Percentiles rank a stretch among this genome's conserved stretches.
Conservation (phyloP, 2,888 invertebrate species). For the Furcula furcula region DNA sequence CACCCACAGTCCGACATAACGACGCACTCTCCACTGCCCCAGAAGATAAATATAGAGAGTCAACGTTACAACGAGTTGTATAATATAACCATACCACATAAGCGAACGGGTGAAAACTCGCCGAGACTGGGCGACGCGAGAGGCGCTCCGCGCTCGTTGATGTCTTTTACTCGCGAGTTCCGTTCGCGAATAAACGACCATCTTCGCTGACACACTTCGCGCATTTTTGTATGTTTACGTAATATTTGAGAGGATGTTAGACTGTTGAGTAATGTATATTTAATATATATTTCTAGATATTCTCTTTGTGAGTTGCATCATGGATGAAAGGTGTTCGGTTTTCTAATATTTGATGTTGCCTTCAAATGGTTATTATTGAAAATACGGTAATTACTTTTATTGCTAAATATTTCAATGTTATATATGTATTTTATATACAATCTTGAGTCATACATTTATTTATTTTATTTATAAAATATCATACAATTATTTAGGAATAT, state of each 20-base stretch:
- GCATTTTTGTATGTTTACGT: conserved; percentile 35
- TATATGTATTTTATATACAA: too few relatives aligned
- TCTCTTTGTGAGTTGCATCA: not conserved
- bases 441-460: too few relatives aligned
- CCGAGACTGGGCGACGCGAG: conserved; percentile 21
- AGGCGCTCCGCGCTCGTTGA: conserved; percentile 35
- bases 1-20: too few relatives aligned
- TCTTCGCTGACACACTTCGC: conserved; percentile 36
- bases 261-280: conserved; percentile 34
- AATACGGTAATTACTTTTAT: too few relatives aligned
- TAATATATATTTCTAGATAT: conserved; percentile 7
- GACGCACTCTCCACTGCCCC: conserved; percentile 6
- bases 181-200: conserved; percentile 35
- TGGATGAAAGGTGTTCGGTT: not conserved
- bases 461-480: too few relatives aligned
- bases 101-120: conserved; percentile 45
- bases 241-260: conserved; percentile 34
- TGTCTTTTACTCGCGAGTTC: conserved; percentile 30
- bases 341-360: too few relatives aligned
- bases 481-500: too few relatives aligned
- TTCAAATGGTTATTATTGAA: too few relatives aligned
- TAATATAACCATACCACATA: conserved; percentile 22
- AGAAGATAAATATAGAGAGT: conserved; percentile 21
- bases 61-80: conserved; percentile 21
- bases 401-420: too few relatives aligned